phyloP scores from a whole-genome alignment of 2,113 vertebrate species.

The Xiphorhynchus elegans region DNA sequence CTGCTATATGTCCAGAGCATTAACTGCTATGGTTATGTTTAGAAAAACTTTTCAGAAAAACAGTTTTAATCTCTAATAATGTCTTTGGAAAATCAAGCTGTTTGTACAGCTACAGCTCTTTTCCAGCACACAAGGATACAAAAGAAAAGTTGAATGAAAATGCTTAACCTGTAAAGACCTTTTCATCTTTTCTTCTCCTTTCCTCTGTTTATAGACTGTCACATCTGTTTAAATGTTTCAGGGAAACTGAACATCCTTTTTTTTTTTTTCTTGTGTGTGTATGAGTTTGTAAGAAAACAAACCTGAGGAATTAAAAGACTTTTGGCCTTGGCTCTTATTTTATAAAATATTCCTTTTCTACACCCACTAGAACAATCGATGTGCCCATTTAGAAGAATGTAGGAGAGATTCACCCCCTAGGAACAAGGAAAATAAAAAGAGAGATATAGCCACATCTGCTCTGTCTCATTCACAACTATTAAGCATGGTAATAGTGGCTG shows the following conservation, averaged over 20 bases:
- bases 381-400: not conserved
- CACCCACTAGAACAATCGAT: not conserved
- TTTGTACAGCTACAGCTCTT: not conserved
- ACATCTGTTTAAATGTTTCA: not conserved
- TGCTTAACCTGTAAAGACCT: not conserved
- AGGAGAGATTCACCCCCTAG: not conserved
- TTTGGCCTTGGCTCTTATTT: not conserved
- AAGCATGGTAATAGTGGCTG: constrained; percentile 55
- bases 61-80: not conserved
- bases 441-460: constrained; percentile 46
- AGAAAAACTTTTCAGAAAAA: not conserved
- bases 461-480: constrained; percentile 62
- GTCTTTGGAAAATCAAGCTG: not conserved
- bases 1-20: not conserved
- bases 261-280: not conserved
- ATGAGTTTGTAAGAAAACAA: not conserved
- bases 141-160: constrained; percentile 2
- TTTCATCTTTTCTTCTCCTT: constrained; percentile 15
- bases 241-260: not conserved
- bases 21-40: not conserved
- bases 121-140: not conserved
- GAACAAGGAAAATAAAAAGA: not conserved
- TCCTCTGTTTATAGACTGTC: not conserved
- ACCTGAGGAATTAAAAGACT: not conserved
- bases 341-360: not conserved